Conservation (phyloP, 1,140 invertebrate genomes). For the Drosophila pandora region DNA sequence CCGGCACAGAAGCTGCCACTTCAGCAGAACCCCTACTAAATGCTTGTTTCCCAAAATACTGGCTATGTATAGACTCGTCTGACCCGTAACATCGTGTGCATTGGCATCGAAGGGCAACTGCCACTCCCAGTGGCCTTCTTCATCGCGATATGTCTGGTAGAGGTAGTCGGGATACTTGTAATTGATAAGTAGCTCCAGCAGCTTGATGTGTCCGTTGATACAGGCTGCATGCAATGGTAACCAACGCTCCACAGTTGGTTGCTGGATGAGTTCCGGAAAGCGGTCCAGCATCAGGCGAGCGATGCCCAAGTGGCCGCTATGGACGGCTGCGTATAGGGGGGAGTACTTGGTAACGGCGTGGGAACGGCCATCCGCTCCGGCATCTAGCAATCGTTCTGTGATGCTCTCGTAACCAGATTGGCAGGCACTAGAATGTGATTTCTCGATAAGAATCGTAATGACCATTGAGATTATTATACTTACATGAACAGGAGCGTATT, state of each 20-base stretch:
- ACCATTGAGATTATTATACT: constrained; percentile 70
- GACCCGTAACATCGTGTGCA: constrained; percentile 93
- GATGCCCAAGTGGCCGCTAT: constrained; percentile 93
- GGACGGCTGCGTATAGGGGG: constrained; percentile 95
- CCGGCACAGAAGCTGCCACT: constrained; percentile 88
- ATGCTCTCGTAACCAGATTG: constrained; percentile 93
- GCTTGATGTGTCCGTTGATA: constrained; percentile 92
- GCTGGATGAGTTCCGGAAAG: constrained; percentile 88
- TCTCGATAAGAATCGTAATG: not conserved
- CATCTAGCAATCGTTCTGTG: constrained; percentile 90
- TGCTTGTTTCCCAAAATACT: constrained; percentile 92
- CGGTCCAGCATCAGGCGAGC: constrained; percentile 90
- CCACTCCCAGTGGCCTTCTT: constrained; percentile 91
- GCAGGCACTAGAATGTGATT: constrained; percentile 86
- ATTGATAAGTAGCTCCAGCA: constrained; percentile 91
- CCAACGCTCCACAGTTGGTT: constrained; percentile 94
- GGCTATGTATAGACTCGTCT: constrained; percentile 95
- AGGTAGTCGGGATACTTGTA: constrained; percentile 92
- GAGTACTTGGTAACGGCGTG: constrained; percentile 96
- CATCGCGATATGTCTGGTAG: constrained; percentile 88
- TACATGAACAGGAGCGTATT: constrained; percentile 94
- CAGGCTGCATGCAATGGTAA: constrained; percentile 96
- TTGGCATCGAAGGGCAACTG: constrained; percentile 95
- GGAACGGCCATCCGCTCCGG: constrained; percentile 93
- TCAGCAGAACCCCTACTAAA: constrained; percentile 91